Evolutionary conservation across 1,140 invertebrate genomes (phyloP), one percentile per base, ranked within the genome.

Genomic region (Triops longicaudatus): DNA sequence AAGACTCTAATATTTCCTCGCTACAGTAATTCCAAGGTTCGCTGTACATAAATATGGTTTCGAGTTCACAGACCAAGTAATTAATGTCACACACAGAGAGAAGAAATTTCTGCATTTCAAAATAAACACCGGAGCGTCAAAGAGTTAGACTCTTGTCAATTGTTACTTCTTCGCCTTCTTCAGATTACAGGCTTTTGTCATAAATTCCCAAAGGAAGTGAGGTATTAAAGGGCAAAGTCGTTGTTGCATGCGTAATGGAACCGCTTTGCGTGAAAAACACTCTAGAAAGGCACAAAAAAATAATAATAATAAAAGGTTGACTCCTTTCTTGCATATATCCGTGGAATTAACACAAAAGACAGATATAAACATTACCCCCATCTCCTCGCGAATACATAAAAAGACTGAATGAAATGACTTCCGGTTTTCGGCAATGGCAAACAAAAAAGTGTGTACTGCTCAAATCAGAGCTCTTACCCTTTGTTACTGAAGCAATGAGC

Each of bases 171-270:
- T 17, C 50, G 31, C 7, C 31, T 37, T 37, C 31, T 37, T 37
- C 7, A 37, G 31, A 37, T 37, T 37, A 37, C 31, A 37, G 31
- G 31, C 31, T 37, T 63, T 63, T 63, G 50, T 63, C 50, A 63
- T 22, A 63, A 63, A 22, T 63, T 63, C 50, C 50, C 50, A 10
- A 63, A 9, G 50, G 50, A 63, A 63, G 50, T 63, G 50, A 63
- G 50, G 50, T 22, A 63, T 63, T 63, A 63, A 63, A 63, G 50
- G 50, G 50, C 50, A 63, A 63, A 63, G 50, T 22, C 50, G 9
- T 63, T 63, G 50, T 63, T 63, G 50, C 50, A 63, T 63, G 50
- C 17, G 50, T 63, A 63, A 63, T 63, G 50, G 50, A 63, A 63
- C 50, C 14, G 50, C 50, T 63, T 37, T 63, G 50, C 50, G 50